Evolutionary conservation across 1,140 invertebrate species (phyloP).

Genomic region (Hylaeus volcanicus): DNA sequence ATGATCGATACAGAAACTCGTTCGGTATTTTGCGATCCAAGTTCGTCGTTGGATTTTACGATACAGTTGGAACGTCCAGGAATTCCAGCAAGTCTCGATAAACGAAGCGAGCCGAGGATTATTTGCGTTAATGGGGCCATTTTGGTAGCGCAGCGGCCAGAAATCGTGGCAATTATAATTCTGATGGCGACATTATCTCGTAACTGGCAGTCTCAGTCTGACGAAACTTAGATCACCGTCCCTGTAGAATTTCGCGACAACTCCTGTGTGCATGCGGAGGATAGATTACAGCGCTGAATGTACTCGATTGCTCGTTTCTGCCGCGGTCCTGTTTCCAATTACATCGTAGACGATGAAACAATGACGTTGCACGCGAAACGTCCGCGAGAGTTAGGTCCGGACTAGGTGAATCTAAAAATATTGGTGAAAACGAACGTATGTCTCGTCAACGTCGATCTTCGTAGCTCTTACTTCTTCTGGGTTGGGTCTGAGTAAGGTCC

Average conservation of each 20-base stretch:
- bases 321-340: conserved; percentile 18
- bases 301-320: conserved; percentile 42
- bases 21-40: no score
- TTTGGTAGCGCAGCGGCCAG: conserved; percentile 16
- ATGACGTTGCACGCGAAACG: background rate
- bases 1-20: no score
- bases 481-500: no score
- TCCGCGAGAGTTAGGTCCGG: background rate
- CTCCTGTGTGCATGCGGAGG: conserved; percentile 31
- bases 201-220: background rate
- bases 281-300: conserved; percentile 38
- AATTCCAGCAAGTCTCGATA: no score
- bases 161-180: conserved; percentile 32
- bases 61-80: no score
- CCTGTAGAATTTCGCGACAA: conserved; percentile 16
- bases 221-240: conserved; percentile 24
- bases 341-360: conserved; percentile 16
- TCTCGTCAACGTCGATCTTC: no score
- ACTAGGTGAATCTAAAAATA: no score
- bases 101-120: background rate
- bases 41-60: no score
- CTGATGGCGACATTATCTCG: conserved; percentile 36
- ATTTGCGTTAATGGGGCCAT: background rate
- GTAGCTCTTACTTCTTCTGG: no score
- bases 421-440: no score